Base-by-base conservation (phyloP, 2,888 invertebrate species). In the Cacoxenus indagator region DNA sequence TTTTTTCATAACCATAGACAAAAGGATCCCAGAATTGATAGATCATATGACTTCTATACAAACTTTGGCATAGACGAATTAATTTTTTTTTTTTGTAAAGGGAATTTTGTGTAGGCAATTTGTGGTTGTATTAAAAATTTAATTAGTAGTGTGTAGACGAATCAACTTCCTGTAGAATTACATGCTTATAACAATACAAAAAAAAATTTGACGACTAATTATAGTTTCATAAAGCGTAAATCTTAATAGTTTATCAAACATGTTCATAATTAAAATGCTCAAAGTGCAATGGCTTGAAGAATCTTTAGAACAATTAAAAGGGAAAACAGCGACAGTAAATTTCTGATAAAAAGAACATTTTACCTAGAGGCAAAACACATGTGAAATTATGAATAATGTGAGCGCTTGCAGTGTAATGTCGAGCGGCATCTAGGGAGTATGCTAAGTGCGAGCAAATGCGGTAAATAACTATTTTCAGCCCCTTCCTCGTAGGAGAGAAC, bases 341-440 rank as follows among this genome's bases (percentile, higher is more conserved):
- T 64, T 48, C 48, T 26, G 46, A 48, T 48, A 64, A 64, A 64
- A 55, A 48, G 19, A 22, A 51, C 8, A 51, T 22, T 37, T 37
- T 11, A 37, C 37, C 70, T 65, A 61, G 67, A 77, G 72, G 69
- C 67, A 71, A 64, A 72, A 68, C 74, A 67, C 48, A 17, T 11
- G 70, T 72, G 74, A 77, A 84, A 84, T 83, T 81, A 81, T 84
- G 80, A 77, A 84, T 81, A 81, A 81, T 83, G 84, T 78, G 29
- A 27, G 29, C 6, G 26, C 29, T 8, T 59, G 29, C 19, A 59
- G 9, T 31, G 9, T n/a, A 17, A 31, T 37, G 59, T 19, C 37
- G 37, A 19, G 22, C 51, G 24, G 22, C n/a, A n/a, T n/a, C 6
- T 26, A 8, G 31, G 59, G 31, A 59, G 59, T 31, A 22, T 17